phyloP scores from a whole-genome alignment of 2,113 vertebrate species.

The Gymnobelideus leadbeateri region DNA sequence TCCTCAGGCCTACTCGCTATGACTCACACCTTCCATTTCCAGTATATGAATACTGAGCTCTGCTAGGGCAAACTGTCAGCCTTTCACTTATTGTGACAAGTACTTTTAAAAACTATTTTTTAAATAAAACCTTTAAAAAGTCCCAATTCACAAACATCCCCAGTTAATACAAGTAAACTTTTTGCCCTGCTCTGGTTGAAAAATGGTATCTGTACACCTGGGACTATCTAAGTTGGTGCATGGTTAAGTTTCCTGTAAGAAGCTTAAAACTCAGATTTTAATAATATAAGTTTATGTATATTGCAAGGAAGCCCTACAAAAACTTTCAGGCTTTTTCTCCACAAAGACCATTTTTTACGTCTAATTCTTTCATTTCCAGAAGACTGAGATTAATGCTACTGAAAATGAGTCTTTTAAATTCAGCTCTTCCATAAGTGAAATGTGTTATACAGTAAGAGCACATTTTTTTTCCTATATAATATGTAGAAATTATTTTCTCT shows the following conservation, averaged over 20 bases:
- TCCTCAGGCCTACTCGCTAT: slow-evolving; percentile 1
- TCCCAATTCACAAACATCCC: not conserved
- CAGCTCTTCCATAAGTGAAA: not conserved
- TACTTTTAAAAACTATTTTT: slow-evolving; percentile 47
- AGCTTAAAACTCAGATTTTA: slow-evolving; percentile 3
- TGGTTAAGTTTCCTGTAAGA: not conserved
- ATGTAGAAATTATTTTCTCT: slow-evolving; percentile 50
- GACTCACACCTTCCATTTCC: slow-evolving; percentile 52
- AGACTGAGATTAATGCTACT: not conserved
- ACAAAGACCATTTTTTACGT: not conserved
- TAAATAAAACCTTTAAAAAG: not conserved
- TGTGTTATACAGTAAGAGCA: not conserved
- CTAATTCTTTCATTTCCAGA: not conserved
- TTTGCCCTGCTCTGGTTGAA: slow-evolving; percentile 15
- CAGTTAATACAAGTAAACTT: not conserved
- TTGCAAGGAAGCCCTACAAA: slow-evolving; percentile 16
- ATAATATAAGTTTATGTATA: not conserved
- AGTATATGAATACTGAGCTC: not conserved
- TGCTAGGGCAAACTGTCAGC: slow-evolving; percentile 33
- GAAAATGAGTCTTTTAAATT: slow-evolving; percentile 4
- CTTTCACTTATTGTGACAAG: not conserved
- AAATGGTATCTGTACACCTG: not conserved
- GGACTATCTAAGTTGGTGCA: slow-evolving; percentile 9
- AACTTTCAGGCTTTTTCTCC: slow-evolving; percentile 15
- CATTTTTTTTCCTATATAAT: not conserved